phyloP scores from a whole-genome alignment of 2,113 vertebrate species.

The Carassius carassius region DNA sequence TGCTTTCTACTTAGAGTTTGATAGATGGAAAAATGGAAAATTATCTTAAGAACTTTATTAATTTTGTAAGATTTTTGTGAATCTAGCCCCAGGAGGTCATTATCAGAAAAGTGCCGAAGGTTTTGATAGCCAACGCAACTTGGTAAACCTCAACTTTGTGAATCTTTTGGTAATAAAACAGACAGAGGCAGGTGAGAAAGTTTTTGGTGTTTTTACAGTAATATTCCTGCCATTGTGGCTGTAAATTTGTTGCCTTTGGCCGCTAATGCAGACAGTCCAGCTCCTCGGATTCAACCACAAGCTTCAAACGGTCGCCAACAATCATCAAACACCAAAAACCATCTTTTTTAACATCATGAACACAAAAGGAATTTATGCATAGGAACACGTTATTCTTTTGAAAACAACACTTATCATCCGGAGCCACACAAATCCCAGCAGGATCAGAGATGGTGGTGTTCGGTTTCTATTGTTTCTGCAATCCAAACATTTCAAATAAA shows the following conservation, averaged over 20 bases:
- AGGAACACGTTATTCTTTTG: constrained; percentile 7
- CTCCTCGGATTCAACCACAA: constrained; percentile 33
- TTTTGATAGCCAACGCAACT: not conserved
- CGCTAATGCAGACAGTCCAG: constrained; percentile 2
- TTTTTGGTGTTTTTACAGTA: constrained; percentile 27
- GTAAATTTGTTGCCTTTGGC: constrained; percentile 45
- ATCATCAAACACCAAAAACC: constrained; percentile 24
- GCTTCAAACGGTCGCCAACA: not conserved
- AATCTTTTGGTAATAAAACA: constrained; percentile 20
- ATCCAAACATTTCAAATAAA: constrained; percentile 26
- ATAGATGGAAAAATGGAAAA: not conserved
- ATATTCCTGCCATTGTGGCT: constrained; percentile 37
- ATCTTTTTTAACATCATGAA: constrained; percentile 33
- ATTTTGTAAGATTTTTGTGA: not conserved
- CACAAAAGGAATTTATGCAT: constrained; percentile 17
- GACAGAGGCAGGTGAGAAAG: constrained; percentile 37
- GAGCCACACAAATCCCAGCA: not conserved
- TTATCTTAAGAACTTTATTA: not conserved
- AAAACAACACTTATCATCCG: constrained; percentile 6
- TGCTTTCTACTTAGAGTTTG: not conserved
- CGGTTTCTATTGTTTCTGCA: constrained; percentile 17
- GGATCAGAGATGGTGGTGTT: not conserved
- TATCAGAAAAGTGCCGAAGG: not conserved
- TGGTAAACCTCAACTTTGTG: constrained; percentile 1
- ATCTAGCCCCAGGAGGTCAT: constrained; percentile 29